Evolutionary conservation across 2,888 invertebrate genomes (phyloP).

Genomic region (Xylota sylvarum): DNA sequence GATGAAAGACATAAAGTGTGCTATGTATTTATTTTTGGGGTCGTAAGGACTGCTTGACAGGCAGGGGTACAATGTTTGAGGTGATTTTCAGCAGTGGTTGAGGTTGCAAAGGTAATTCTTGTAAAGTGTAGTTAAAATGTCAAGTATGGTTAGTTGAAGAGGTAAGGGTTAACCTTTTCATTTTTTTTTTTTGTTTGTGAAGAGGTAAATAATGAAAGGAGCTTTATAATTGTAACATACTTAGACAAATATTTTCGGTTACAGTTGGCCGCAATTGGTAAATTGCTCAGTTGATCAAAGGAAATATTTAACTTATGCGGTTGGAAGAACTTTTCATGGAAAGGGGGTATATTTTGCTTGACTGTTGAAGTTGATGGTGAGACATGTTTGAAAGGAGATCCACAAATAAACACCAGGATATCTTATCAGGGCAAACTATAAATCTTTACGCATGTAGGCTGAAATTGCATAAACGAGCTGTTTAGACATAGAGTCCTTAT

Average conservation of each 20-base stretch:
- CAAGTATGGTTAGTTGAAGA: background rate
- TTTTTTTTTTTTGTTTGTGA: background rate
- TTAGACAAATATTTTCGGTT: constrained; percentile 8
- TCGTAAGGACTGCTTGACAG: constrained; percentile 9
- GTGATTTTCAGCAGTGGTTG: constrained; percentile 13
- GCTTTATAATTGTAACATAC: constrained; percentile 12
- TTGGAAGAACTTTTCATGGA: background rate
- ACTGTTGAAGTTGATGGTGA: too few relatives aligned
- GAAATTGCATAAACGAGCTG: too few relatives aligned
- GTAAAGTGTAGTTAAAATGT: constrained; percentile 37
- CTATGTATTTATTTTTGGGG: constrained; percentile 41
- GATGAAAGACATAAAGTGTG: constrained; percentile 47
- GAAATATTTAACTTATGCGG: background rate
- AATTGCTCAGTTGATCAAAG: background rate
- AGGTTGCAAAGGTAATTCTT: constrained; percentile 1
- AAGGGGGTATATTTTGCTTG: too few relatives aligned
- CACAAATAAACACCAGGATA: too few relatives aligned
- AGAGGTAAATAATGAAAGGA: constrained; percentile 7
- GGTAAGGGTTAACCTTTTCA: constrained; percentile 3
- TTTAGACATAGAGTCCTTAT: too few relatives aligned
- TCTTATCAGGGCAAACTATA: too few relatives aligned
- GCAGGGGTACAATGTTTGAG: background rate
- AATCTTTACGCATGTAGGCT: too few relatives aligned
- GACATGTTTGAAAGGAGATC: too few relatives aligned
- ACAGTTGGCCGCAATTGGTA: constrained; percentile 2